These are phyloP conservation scores for Geodia barretti DNA, from an alignment of 37 sponge, comb jelly and placozoan species.

Conservation along the genomic window DNA sequence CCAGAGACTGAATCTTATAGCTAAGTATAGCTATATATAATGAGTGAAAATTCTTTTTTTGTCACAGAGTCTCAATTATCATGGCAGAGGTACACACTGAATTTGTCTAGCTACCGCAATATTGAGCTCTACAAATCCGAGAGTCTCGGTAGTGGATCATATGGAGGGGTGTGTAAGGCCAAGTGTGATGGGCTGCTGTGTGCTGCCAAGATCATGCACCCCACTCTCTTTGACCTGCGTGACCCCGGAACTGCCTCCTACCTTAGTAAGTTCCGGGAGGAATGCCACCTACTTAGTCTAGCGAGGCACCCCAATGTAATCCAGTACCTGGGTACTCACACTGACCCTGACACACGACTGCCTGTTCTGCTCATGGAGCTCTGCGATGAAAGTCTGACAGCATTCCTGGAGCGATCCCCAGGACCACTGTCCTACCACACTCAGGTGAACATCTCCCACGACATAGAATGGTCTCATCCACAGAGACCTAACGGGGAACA, in stretches of 20 bases:
- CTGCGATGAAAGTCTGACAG: conserved; percentile 49
- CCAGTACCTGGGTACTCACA: conserved; percentile 21
- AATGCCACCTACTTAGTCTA: conserved; percentile 23
- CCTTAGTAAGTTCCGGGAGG: conserved; percentile 17
- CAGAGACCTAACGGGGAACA: conserved; percentile 42
- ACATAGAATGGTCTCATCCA: conserved; percentile 36
- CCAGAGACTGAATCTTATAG: too few species aligned
- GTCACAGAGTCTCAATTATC: too few species aligned
- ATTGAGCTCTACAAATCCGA: not conserved
- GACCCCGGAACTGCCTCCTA: not conserved
- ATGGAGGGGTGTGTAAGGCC: conserved; percentile 27
- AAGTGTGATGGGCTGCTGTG: conserved; percentile 28
- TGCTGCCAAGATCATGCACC: conserved; percentile 35
- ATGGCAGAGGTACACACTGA: too few species aligned
- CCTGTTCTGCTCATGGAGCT: conserved; percentile 50
- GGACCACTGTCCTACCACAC: not conserved
- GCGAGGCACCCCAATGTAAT: conserved; percentile 47
- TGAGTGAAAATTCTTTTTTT: too few species aligned
- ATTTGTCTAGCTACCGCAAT: not conserved
- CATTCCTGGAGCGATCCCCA: conserved; percentile 28
- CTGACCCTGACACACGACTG: not conserved
- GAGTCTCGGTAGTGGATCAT: conserved; percentile 8
- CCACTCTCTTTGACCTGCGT: not conserved
- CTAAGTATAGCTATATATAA: too few species aligned
- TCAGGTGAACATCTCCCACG: conserved; percentile 23